Evolutionary conservation across 2,797 vertebrate species (phyloP), one percentile per base, ranked within the genome.

Genomic region (Gymnoscopelus braueri): DNA sequence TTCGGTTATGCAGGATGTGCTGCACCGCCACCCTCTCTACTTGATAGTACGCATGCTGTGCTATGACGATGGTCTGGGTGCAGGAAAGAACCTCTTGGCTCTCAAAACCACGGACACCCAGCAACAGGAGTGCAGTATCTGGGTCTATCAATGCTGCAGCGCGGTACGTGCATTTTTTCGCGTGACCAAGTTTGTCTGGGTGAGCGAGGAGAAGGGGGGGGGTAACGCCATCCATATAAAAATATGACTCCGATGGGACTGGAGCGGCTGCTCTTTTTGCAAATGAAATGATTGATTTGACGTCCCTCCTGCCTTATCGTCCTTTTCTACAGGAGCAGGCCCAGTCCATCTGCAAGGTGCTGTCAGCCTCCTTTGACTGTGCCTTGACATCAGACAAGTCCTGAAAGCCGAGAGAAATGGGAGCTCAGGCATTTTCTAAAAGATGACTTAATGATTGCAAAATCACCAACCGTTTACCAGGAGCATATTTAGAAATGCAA

Each of bases 141-240:
- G 97, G 96, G 94, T 99, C 0, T 99, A 99, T 79, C 97, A 99
- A 92, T 99, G 97, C 87, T 95, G 88, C 90, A 98, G 93, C 86
- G 91, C 97, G 78, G 98, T 99, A 87, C 96, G 96, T 65, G 32
- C 29, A 48, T 11, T 9, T 24, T 24, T 19, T 19, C 10, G 4
- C 26, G 24, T 23, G 10, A 32, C 23, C 2, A 4, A 14, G 50
- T 5, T 10, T n/a, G 50, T 35, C 49, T 35, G 49, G 14, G 62
- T 11, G 14, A n/a, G 47, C 72, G 59, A 0, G 7, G 47, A 1
- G 4, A 15, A 15, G 24, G 58, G 14, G 24, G 58, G 14, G n/a
- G 39, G 12, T 12, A 26, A 14, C 2, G 14, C 19, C 3, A 10
- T 13, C 14, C n/a, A 15, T 51, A 51, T 15, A 51, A n/a, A n/a